Evolutionary conservation across 2,797 vertebrate genomes (phyloP).

Genomic region (Aeoliscus strigatus): DNA sequence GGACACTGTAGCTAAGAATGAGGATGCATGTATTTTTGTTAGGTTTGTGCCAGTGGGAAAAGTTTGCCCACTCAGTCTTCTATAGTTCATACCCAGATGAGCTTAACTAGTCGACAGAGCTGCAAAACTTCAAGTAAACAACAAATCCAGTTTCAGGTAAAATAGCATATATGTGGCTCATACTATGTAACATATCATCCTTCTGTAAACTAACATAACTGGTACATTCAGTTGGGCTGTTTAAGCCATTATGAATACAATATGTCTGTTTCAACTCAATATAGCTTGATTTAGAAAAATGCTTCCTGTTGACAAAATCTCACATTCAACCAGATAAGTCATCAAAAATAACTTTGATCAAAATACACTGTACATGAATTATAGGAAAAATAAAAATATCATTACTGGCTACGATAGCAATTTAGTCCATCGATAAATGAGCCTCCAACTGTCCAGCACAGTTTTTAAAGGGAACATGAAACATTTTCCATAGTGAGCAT

Average conservation of each 20-base stretch:
- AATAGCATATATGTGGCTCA: conserved; percentile 31
- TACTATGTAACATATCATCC: conserved; percentile 11
- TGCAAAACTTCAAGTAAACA: conserved; percentile 36
- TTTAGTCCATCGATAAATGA: conserved; percentile 23
- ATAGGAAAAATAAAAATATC: conserved; percentile 69
- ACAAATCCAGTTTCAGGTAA: conserved; percentile 4
- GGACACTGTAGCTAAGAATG: conserved; percentile 19
- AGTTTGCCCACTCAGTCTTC: conserved; percentile 8
- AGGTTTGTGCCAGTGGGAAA: neutral
- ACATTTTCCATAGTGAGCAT: too few relatives aligned
- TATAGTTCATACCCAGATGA: conserved; percentile 1
- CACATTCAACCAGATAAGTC: conserved; percentile 60
- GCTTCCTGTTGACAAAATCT: conserved; percentile 47
- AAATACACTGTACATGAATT: conserved; percentile 62
- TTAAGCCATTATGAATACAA: conserved; percentile 23
- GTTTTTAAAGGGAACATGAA: too few relatives aligned
- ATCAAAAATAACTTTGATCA: conserved; percentile 71
- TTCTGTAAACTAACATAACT: conserved; percentile 22
- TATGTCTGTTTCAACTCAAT: conserved; percentile 23
- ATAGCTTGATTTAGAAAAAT: conserved; percentile 54
- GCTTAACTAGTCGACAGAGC: neutral
- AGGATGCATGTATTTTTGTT: neutral
- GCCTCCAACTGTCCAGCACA: conserved; percentile 8
- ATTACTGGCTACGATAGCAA: conserved; percentile 51
- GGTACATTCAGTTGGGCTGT: conserved; percentile 57